phyloP scores from a whole-genome alignment of 2,797 vertebrate genomes.

The Fundulus diaphanus region DNA sequence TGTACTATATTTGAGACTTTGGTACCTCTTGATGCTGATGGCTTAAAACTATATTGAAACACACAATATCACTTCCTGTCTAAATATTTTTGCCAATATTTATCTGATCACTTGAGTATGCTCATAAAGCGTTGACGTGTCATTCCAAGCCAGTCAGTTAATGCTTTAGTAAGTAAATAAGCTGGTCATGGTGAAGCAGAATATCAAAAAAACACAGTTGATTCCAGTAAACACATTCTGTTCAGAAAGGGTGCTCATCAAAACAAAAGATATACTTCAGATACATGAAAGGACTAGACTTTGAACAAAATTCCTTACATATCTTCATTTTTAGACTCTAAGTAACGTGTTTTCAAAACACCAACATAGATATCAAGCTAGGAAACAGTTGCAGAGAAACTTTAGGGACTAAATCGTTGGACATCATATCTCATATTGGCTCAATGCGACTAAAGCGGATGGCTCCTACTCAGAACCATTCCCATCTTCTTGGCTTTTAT shows the following conservation, averaged over 20 bases:
- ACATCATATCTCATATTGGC: not conserved
- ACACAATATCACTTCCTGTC: not conserved
- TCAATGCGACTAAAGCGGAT: not conserved
- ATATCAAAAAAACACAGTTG: not conserved
- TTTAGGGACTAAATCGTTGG: no score
- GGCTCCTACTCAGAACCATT: not conserved
- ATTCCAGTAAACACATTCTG: not conserved
- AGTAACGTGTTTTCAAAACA: no score
- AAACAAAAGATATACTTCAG: no score
- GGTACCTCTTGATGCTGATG: not conserved
- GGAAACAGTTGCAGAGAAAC: no score
- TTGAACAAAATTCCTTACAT: no score
- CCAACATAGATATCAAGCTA: no score
- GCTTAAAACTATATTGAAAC: not conserved
- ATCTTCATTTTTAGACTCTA: no score
- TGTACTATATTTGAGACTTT: not conserved
- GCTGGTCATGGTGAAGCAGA: not conserved
- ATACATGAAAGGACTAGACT: no score
- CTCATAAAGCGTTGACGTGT: not conserved
- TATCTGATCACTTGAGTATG: not conserved
- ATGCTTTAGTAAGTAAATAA: not conserved
- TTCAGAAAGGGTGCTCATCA: not conserved
- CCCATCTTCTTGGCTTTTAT: not conserved
- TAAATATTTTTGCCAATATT: not conserved
- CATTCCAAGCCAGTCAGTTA: not conserved